These are phyloP conservation scores for Podotricha telesiphe DNA, from an alignment of 2,888 invertebrate genomes.

Conservation along the genomic window DNA sequence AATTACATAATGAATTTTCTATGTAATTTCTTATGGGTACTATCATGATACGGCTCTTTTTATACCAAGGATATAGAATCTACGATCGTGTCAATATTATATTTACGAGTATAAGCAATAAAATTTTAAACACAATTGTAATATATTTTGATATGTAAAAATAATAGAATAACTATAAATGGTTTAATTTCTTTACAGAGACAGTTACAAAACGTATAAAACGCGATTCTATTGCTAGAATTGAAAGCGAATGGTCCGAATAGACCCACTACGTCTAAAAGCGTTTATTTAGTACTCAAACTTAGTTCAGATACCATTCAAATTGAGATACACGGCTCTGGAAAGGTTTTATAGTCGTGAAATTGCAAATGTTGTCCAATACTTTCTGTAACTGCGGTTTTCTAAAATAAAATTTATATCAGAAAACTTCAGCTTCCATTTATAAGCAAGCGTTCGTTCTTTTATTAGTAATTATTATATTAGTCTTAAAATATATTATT, in stretches of 20 bases:
- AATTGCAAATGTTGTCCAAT: conserved; percentile 42
- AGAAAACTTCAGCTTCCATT: background rate
- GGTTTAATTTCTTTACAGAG: conserved; percentile 2
- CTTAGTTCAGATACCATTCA: conserved; percentile 47
- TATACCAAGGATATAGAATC: too few species aligned
- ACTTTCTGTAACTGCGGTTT: conserved; percentile 3
- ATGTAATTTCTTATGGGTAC: too few species aligned
- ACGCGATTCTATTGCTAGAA: conserved; percentile 25
- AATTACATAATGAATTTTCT: too few species aligned
- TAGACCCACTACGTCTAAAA: conserved; percentile 42
- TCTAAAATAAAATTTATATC: conserved; percentile 24
- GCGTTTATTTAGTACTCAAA: conserved; percentile 49
- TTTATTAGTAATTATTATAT: too few species aligned
- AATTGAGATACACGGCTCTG: conserved; percentile 49
- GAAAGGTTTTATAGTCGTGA: conserved; percentile 42
- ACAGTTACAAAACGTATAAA: conserved; percentile 19
- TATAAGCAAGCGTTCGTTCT: background rate
- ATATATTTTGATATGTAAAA: background rate
- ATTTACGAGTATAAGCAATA: too few species aligned
- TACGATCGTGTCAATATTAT: too few species aligned
- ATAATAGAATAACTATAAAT: conserved; percentile 1
- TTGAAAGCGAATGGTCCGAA: conserved; percentile 33
- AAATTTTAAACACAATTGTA: background rate
- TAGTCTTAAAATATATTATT: too few species aligned
- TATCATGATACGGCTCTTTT: too few species aligned